Evolutionary conservation across 2,797 vertebrate species (phyloP).

Genomic region (Labeo calbasu): DNA sequence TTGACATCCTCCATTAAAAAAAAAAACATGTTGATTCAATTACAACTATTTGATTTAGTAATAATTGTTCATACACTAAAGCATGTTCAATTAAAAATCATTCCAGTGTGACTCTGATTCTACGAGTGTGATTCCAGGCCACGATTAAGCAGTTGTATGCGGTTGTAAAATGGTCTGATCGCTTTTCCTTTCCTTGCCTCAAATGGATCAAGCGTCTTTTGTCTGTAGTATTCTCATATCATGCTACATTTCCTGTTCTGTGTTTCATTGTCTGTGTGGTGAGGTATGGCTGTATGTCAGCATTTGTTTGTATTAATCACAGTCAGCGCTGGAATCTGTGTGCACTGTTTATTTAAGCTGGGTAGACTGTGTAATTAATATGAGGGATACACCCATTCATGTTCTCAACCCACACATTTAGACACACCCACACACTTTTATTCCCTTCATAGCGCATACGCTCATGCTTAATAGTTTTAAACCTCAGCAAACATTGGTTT

Average conservation of each 20-base stretch:
- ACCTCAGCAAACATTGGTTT: not conserved
- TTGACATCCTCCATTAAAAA: not conserved
- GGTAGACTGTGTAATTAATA: slow-evolving; percentile 6
- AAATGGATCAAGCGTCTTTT: slow-evolving; percentile 14
- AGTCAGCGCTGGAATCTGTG: slow-evolving; percentile 3
- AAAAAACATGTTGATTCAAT: not conserved
- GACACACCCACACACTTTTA: not conserved
- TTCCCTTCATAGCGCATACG: not conserved
- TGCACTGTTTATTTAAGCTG: slow-evolving; percentile 29
- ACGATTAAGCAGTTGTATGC: not conserved
- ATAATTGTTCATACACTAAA: not conserved
- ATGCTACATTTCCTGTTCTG: not conserved
- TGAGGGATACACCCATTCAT: slow-evolving; percentile 15
- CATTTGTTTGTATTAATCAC: slow-evolving; percentile 22
- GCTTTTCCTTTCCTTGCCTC: not conserved
- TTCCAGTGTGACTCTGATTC: not conserved
- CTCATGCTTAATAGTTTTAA: not conserved
- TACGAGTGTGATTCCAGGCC: not conserved
- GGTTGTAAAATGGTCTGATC: not conserved
- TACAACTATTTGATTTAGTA: not conserved
- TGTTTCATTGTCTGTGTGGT: not conserved
- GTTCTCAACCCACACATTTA: not conserved
- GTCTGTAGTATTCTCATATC: not conserved
- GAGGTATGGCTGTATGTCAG: not conserved
- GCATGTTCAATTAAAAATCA: not conserved